Conservation (phyloP, 2,113 vertebrate species). For the Hydrolagus affinis region DNA sequence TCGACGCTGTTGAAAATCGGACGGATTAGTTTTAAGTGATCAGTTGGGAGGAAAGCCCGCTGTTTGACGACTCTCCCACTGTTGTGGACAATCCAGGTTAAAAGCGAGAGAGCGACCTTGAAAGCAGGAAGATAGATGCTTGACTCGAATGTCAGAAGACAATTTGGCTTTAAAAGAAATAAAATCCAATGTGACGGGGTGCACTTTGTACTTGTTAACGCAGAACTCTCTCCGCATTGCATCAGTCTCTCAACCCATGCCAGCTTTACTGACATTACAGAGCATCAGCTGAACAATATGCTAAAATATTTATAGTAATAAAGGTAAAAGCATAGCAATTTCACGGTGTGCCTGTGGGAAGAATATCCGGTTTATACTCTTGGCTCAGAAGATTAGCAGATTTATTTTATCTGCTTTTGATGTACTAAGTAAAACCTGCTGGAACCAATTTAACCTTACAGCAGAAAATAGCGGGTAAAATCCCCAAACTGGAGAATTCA, state of each 20-base stretch:
- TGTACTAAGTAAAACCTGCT: constrained; percentile 37
- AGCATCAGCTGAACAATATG: background rate
- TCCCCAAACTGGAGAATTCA: constrained; percentile 50
- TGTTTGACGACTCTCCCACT: too few species aligned
- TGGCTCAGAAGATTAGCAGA: constrained; percentile 2
- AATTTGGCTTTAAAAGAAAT: background rate
- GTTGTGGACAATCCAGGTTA: too few species aligned
- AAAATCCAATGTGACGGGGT: too few species aligned
- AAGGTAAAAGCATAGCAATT: constrained; percentile 4
- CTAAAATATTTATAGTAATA: constrained; percentile 10
- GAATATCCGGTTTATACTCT: constrained; percentile 2
- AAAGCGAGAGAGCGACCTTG: too few species aligned
- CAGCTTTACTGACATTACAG: background rate
- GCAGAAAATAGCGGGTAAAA: constrained; percentile 45
- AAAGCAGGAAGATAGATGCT: background rate
- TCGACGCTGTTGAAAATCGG: too few species aligned
- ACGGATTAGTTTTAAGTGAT: too few species aligned
- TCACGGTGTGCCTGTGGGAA: constrained; percentile 1
- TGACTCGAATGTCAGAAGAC: too few species aligned
- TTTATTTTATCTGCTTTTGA: constrained; percentile 34
- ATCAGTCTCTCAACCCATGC: background rate
- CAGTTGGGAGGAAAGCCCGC: too few species aligned
- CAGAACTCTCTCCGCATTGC: background rate
- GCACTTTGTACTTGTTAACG: background rate
- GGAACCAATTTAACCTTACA: constrained; percentile 44